phyloP scores from a whole-genome alignment of 2,888 invertebrate genomes.

The Hylaea fasciaria region DNA sequence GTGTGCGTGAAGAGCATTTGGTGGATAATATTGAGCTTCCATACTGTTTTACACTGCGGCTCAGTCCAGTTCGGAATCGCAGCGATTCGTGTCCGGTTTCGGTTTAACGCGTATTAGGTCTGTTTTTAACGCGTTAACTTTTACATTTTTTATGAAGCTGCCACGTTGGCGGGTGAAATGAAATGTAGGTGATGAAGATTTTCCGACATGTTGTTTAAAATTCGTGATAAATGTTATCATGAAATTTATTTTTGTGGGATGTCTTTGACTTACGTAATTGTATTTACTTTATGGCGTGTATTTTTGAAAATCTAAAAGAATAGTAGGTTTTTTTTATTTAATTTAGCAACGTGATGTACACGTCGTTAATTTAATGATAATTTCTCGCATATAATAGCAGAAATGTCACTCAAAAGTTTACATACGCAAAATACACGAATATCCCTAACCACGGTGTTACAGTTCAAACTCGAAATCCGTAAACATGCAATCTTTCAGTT shows the following conservation, averaged over 20 bases:
- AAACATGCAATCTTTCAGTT: constrained; percentile 34
- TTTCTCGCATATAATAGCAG: too few species aligned
- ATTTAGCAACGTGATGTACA: too few species aligned
- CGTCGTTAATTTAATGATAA: too few species aligned
- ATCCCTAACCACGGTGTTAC: background rate
- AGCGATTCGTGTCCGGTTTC: constrained; percentile 22
- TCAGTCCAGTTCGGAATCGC: constrained; percentile 14
- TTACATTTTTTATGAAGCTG: constrained; percentile 28
- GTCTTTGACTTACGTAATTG: background rate
- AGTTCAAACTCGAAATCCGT: constrained; percentile 16
- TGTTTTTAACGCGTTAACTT: constrained; percentile 30
- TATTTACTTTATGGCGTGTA: too few species aligned
- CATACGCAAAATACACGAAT: too few species aligned
- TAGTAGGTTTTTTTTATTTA: too few species aligned
- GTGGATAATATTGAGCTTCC: constrained; percentile 1
- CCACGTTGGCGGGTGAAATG: constrained; percentile 25
- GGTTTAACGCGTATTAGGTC: constrained; percentile 29
- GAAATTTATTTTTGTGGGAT: background rate
- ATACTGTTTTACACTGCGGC: constrained; percentile 3
- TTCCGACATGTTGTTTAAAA: background rate
- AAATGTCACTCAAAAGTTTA: too few species aligned
- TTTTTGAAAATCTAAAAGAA: too few species aligned
- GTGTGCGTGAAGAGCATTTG: background rate
- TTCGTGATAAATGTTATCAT: background rate
- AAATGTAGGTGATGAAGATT: constrained; percentile 9